Evolutionary conservation across 1,140 invertebrate genomes (phyloP).

Genomic region (Drosophila aff.): DNA sequence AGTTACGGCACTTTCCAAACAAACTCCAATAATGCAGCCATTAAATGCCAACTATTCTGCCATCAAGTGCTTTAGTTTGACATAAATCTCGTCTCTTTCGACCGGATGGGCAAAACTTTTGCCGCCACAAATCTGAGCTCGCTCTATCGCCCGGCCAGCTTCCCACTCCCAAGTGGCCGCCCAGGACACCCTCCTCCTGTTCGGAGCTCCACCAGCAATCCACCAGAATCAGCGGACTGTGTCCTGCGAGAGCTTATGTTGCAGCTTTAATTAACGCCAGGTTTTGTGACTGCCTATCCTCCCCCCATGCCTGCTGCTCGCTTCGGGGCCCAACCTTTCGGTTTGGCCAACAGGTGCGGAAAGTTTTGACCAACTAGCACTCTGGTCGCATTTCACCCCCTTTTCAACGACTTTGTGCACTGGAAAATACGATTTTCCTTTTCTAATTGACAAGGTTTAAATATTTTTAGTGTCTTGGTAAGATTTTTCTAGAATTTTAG

Average conservation of each 20-base stretch:
- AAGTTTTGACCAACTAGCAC: slow-evolving; percentile 53
- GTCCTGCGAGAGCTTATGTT: slow-evolving; percentile 57
- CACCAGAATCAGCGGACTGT: slow-evolving; percentile 29
- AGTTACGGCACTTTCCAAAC: slow-evolving; percentile 68
- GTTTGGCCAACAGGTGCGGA: slow-evolving; percentile 69
- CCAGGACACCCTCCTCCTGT: neutral
- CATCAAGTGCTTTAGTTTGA: slow-evolving; percentile 82
- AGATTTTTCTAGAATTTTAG: neutral
- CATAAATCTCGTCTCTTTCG: slow-evolving; percentile 72
- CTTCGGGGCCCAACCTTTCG: neutral
- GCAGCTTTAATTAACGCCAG: slow-evolving; percentile 78
- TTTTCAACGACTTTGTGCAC: slow-evolving; percentile 8
- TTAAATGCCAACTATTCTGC: slow-evolving; percentile 80
- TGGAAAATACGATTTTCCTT: neutral
- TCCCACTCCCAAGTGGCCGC: slow-evolving; percentile 28
- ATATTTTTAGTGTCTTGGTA: neutral
- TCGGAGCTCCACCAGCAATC: slow-evolving; percentile 2
- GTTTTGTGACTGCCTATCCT: slow-evolving; percentile 57
- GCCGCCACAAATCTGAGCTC: slow-evolving; percentile 55
- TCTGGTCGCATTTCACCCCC: slow-evolving; percentile 7
- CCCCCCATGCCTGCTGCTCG: neutral
- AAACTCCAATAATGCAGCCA: slow-evolving; percentile 81
- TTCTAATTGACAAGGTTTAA: neutral
- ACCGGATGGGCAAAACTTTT: slow-evolving; percentile 63
- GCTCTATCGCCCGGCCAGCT: slow-evolving; percentile 1